Conservation (phyloP, 1,140 invertebrate genomes). For the Rhopalosiphum maidis region DNA sequence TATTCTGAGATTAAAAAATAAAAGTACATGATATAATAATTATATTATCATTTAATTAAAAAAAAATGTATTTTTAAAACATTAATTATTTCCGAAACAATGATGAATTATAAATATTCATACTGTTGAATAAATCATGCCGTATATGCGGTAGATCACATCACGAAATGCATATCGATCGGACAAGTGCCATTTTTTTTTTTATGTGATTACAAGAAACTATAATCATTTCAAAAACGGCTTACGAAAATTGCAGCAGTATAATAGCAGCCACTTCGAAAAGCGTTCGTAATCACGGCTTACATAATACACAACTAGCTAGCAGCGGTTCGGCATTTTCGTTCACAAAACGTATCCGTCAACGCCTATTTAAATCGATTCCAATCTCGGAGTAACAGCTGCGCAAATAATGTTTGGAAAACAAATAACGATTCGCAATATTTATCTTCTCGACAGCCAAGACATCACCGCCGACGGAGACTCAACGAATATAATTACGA, state of each 20-base stretch:
- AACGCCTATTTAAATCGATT: constrained; percentile 16
- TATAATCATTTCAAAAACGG: background rate
- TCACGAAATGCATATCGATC: background rate
- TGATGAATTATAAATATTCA: no score
- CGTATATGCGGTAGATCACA: no score
- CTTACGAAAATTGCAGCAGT: background rate
- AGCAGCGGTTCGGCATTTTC: background rate
- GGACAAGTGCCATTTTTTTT: background rate
- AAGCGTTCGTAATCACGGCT: background rate
- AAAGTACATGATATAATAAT: no score
- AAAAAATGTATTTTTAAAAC: no score
- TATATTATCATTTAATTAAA: no score
- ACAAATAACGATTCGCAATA: constrained; percentile 16
- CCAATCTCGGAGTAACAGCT: constrained; percentile 2
- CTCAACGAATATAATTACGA: constrained; percentile 3
- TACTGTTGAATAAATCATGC: no score
- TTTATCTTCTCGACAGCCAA: background rate
- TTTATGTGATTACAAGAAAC: background rate
- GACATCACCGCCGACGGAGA: background rate
- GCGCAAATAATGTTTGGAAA: background rate
- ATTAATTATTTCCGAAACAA: no score
- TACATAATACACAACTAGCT: background rate
- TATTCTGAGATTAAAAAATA: no score
- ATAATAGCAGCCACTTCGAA: background rate
- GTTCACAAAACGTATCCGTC: background rate